Evolutionary conservation across 35 echinoderm and acorn worm species (phyloP).

Genomic region (Heliocidaris erythrogramma): DNA sequence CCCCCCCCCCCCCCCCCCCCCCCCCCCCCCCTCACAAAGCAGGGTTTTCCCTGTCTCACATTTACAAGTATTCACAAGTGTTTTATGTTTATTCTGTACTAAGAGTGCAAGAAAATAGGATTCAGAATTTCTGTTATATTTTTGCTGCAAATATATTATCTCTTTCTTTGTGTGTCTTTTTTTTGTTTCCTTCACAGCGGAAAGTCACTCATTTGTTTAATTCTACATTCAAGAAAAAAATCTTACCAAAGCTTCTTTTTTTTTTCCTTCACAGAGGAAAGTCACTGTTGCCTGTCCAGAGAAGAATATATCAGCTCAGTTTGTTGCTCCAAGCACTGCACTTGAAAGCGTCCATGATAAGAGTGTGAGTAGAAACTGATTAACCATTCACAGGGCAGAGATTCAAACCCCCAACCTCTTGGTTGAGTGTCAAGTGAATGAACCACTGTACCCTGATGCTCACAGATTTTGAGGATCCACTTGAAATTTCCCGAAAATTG

Average conservation of each 20-base stretch:
- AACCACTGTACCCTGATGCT: not conserved
- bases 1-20: too few species aligned
- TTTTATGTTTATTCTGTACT: not conserved
- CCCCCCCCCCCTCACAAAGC: too few species aligned
- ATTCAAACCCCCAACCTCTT: not conserved
- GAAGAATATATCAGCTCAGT: constrained; percentile 48
- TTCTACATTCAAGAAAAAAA: too few species aligned
- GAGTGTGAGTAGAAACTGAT: constrained; percentile 48
- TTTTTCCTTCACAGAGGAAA: not conserved
- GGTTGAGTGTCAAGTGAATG: not conserved
- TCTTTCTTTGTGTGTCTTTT: not conserved
- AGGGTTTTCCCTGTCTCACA: not conserved
- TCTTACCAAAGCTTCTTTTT: too few species aligned
- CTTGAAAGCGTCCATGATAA: constrained; percentile 42
- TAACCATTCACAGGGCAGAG: not conserved
- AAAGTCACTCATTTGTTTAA: too few species aligned
- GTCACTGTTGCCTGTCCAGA: constrained; percentile 45
- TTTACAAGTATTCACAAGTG: not conserved
- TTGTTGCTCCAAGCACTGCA: constrained; percentile 50
- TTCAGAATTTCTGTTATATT: not conserved
- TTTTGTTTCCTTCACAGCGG: too few species aligned
- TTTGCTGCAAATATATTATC: not conserved
- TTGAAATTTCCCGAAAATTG: not conserved
- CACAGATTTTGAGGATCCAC: not conserved
- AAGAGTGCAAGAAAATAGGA: not conserved